Evolutionary conservation across 2,797 vertebrate genomes (phyloP).

Genomic region (Melopsittacus undulatus): DNA sequence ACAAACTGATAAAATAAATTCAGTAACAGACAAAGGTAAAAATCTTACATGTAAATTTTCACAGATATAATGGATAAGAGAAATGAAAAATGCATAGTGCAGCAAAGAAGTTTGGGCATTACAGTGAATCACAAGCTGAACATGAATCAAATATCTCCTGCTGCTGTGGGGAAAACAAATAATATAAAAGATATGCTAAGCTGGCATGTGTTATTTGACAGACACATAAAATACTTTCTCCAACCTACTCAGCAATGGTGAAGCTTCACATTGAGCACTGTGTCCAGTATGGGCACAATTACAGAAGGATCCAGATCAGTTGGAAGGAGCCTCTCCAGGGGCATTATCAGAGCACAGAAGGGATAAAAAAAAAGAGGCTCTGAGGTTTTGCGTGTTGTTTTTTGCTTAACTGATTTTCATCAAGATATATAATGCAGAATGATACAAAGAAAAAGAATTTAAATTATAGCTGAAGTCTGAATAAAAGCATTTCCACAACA

Average conservation of each 20-base stretch:
- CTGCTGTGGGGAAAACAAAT: background rate
- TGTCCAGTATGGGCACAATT: background rate
- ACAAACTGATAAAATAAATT: background rate
- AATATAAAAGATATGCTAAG: background rate
- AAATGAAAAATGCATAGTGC: background rate
- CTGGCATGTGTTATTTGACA: background rate
- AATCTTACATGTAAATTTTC: background rate
- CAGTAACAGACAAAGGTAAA: background rate
- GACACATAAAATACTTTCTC: background rate
- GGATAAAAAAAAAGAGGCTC: background rate
- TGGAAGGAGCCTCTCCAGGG: background rate
- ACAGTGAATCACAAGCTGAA: background rate
- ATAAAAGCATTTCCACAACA: background rate
- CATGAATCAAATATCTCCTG: background rate
- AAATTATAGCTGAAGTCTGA: background rate
- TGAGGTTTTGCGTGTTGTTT: background rate
- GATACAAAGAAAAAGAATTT: background rate
- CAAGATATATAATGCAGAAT: background rate
- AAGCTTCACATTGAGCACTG: background rate
- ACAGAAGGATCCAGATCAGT: background rate
- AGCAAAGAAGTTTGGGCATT: background rate
- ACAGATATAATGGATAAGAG: background rate
- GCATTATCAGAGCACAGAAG: background rate
- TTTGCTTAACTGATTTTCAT: background rate
- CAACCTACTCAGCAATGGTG: background rate